Evolutionary conservation across 2,888 invertebrate genomes (phyloP).

Genomic region (Agrotis clavis): DNA sequence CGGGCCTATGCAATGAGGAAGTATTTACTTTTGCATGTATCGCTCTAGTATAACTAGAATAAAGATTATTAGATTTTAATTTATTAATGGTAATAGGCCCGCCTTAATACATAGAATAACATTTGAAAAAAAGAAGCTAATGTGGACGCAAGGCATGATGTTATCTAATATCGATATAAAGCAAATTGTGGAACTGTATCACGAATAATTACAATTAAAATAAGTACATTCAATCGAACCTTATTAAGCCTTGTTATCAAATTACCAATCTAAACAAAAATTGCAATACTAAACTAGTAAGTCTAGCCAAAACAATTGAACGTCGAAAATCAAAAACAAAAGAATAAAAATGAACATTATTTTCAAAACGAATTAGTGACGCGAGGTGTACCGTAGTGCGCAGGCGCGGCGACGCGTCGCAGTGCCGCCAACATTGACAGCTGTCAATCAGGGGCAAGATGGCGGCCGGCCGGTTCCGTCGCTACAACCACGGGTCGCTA

Average conservation of each 20-base stretch:
- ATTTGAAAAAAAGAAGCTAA: too few species aligned
- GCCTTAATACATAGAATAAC: neutral
- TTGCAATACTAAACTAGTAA: slow-evolving; percentile 10
- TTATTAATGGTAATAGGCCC: slow-evolving; percentile 5
- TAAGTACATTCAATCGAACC: too few species aligned
- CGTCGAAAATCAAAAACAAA: slow-evolving; percentile 43
- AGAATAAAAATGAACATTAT: slow-evolving; percentile 64
- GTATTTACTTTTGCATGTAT: neutral
- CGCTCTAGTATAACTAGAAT: neutral
- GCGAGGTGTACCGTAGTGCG: slow-evolving; percentile 75
- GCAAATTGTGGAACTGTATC: neutral
- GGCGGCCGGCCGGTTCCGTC: slow-evolving; percentile 86
- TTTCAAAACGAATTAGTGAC: slow-evolving; percentile 83
- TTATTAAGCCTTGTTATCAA: neutral
- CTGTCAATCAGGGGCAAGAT: slow-evolving; percentile 91
- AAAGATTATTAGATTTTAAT: too few species aligned
- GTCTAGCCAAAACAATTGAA: slow-evolving; percentile 43
- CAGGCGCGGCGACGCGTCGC: slow-evolving; percentile 89
- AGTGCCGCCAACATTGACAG: slow-evolving; percentile 90
- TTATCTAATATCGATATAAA: slow-evolving; percentile 4
- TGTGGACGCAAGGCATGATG: neutral
- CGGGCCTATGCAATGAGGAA: slow-evolving; percentile 26
- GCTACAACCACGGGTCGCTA: slow-evolving; percentile 73
- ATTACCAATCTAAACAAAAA: slow-evolving; percentile 17
- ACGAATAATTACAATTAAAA: too few species aligned